These are phyloP conservation scores for Lepidochrysops patricia DNA, from an alignment of 2,888 invertebrate species.

Conservation along the genomic window DNA sequence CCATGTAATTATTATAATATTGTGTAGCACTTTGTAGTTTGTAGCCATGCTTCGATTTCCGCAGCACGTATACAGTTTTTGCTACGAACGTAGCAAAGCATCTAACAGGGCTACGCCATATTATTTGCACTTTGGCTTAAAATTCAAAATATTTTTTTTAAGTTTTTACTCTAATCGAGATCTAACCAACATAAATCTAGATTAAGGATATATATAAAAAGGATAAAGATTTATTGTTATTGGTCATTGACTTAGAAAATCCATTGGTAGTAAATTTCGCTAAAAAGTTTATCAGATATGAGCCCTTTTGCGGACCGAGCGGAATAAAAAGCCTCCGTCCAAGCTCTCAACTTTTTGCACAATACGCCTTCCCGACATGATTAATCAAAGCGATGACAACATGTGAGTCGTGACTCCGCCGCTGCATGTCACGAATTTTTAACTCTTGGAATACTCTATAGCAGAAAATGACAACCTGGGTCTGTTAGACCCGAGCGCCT, in stretches of 20 bases:
- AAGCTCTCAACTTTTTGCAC: conserved; percentile 43
- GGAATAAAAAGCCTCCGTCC: conserved; percentile 1
- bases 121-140: too few relatives aligned
- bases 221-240: not conserved
- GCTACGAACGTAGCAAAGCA: too few relatives aligned
- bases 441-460: conserved; percentile 20
- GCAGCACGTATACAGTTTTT: too few relatives aligned
- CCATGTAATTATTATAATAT: too few relatives aligned
- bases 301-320: not conserved
- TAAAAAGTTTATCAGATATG: not conserved
- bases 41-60: too few relatives aligned
- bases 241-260: too few relatives aligned
- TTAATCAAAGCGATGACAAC: conserved; percentile 45
- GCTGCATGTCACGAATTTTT: conserved; percentile 16
- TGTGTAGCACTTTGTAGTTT: too few relatives aligned
- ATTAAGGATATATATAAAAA: not conserved
- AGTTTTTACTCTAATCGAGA: too few relatives aligned
- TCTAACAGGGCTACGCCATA: too few relatives aligned
- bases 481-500: not conserved
- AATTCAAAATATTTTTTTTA: too few relatives aligned
- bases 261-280: not conserved
- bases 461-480: not conserved
- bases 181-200: too few relatives aligned
- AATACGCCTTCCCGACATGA: conserved; percentile 54
- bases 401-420: conserved; percentile 21